These are phyloP conservation scores for Microtus oregoni DNA, from an alignment of 2,113 vertebrate genomes.

Conservation along the genomic window DNA sequence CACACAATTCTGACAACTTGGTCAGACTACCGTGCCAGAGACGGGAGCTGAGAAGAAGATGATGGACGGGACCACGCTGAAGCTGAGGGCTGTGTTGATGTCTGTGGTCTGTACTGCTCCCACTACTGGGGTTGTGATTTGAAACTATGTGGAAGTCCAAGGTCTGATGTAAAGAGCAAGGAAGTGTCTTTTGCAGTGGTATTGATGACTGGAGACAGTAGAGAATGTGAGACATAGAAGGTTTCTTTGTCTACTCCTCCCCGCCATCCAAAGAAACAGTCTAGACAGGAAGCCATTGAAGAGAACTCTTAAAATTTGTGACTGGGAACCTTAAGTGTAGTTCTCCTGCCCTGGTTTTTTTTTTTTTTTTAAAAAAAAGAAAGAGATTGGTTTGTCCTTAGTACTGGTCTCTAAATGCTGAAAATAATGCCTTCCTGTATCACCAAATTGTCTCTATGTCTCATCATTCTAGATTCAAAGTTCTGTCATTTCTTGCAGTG, in stretches of 20 bases:
- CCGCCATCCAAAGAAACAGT: neutral
- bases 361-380: neutral
- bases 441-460: neutral
- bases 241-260: neutral
- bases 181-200: neutral
- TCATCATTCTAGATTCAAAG: neutral
- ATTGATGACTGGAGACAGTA: neutral
- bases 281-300: neutral
- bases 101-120: neutral
- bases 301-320: neutral
- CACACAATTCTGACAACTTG: neutral
- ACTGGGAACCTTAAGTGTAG: neutral
- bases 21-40: neutral
- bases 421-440: neutral
- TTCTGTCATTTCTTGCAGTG: neutral
- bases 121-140: too few species aligned
- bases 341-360: neutral
- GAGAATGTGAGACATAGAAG: neutral
- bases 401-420: neutral
- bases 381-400: slow-evolving; percentile 1
- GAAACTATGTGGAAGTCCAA: neutral
- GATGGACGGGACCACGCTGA: neutral
- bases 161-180: neutral
- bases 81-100: neutral
- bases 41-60: neutral